These are phyloP conservation scores for Macrosiphum euphorbiae DNA, from an alignment of 2,888 invertebrate genomes.

Conservation along the genomic window DNA sequence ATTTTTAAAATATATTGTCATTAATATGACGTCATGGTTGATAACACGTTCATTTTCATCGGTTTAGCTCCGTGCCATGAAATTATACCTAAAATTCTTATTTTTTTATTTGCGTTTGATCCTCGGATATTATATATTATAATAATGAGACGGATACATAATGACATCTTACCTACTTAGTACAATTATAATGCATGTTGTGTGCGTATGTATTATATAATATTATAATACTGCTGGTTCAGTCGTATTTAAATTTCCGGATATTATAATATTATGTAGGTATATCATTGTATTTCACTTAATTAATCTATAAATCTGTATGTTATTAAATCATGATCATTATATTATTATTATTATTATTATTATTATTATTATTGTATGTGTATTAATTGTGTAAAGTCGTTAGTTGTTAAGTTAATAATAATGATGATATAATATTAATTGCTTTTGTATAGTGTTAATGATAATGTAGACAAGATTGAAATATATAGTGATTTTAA, in stretches of 20 bases:
- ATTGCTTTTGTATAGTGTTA: conserved; percentile 47
- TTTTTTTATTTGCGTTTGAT: neutral
- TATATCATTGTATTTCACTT: neutral
- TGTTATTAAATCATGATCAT: neutral
- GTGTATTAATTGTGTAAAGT: conserved; percentile 24
- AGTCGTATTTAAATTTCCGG: neutral
- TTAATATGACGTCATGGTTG: neutral
- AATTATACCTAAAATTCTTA: neutral
- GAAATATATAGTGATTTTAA: conserved; percentile 58
- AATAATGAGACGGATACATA: neutral
- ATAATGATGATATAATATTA: conserved; percentile 3
- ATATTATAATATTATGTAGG: neutral
- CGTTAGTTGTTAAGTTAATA: neutral
- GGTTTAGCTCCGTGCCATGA: neutral
- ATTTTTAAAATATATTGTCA: neutral
- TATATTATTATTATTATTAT: neutral
- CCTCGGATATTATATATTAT: neutral
- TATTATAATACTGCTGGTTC: neutral
- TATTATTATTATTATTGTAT: neutral
- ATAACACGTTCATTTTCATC: neutral
- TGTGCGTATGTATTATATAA: neutral
- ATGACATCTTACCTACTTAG: neutral
- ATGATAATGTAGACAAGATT: conserved; percentile 33
- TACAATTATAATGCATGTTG: neutral
- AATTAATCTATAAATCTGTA: neutral